Evolutionary conservation across 2,797 vertebrate species (phyloP).

Genomic region (Pygocentrus nattereri): DNA sequence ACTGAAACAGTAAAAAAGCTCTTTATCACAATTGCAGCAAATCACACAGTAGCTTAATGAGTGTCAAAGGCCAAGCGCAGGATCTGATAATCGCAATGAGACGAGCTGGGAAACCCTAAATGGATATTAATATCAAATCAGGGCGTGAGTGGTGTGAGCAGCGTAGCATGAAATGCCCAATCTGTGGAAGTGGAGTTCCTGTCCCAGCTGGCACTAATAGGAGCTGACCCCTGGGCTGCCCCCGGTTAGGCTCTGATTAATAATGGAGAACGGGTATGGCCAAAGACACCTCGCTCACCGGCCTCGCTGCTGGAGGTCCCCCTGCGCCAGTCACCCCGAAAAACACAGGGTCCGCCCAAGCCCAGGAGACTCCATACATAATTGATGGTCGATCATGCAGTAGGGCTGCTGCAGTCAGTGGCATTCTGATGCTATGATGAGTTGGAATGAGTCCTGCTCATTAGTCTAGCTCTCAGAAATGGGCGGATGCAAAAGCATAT

Average conservation of each 20-base stretch:
- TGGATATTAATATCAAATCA: conserved; percentile 98
- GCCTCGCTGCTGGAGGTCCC: conserved; percentile 50
- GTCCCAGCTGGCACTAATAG: conserved; percentile 76
- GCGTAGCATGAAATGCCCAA: conserved; percentile 93
- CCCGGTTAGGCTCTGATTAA: conserved; percentile 83
- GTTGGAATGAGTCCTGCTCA: conserved; percentile 69
- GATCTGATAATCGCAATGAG: conserved; percentile 74
- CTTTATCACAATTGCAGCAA: conserved; percentile 54
- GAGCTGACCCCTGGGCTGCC: conserved; percentile 83
- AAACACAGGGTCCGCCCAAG: conserved; percentile 67
- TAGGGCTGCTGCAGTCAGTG: conserved; percentile 74
- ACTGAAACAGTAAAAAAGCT: conserved; percentile 34
- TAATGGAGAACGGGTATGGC: conserved; percentile 86
- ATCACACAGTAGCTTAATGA: conserved; percentile 59
- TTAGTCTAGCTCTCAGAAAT: not conserved
- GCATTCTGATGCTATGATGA: conserved; percentile 70
- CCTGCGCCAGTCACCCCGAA: conserved; percentile 67
- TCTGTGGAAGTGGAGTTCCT: conserved; percentile 75
- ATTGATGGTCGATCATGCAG: conserved; percentile 80
- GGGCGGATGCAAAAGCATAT: not conserved
- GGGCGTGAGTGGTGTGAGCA: conserved; percentile 82
- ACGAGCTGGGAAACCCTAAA: conserved; percentile 76
- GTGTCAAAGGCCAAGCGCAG: conserved; percentile 63
- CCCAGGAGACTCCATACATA: conserved; percentile 78
- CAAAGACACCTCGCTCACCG: conserved; percentile 61